Evolutionary conservation across 2,888 invertebrate species (phyloP).

Genomic region (Scaptomyza cyrtandrae): DNA sequence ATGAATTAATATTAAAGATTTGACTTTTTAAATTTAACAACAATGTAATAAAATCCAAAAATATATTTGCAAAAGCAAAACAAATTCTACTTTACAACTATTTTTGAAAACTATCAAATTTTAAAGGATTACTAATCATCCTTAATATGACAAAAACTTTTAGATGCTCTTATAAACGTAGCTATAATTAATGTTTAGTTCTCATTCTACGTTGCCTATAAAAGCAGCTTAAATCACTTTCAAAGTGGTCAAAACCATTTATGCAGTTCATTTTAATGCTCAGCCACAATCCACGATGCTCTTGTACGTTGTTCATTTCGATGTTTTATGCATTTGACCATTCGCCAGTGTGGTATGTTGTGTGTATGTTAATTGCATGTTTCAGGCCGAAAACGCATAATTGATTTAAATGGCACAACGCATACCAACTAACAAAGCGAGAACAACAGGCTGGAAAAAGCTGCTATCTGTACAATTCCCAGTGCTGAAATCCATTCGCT

Average conservation of each 20-base stretch:
- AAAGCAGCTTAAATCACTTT: constrained; percentile 19
- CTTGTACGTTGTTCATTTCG: constrained; percentile 18
- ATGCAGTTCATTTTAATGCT: constrained; percentile 33
- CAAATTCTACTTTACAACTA: too few species aligned
- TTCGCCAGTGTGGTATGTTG: background rate
- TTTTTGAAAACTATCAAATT: too few species aligned
- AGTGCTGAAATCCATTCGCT: constrained; percentile 38
- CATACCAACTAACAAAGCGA: constrained; percentile 17
- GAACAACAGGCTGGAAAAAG: constrained; percentile 21
- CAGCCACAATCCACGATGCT: constrained; percentile 22
- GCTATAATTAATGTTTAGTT: too few species aligned
- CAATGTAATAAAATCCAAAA: too few species aligned
- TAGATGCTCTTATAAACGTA: too few species aligned
- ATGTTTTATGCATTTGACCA: constrained; percentile 33
- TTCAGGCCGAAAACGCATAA: constrained; percentile 56
- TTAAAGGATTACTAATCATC: too few species aligned
- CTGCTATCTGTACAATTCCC: constrained; percentile 38
- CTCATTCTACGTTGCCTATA: too few species aligned
- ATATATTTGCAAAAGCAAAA: too few species aligned
- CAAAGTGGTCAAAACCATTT: constrained; percentile 33
- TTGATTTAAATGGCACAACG: constrained; percentile 66
- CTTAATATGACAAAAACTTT: too few species aligned
- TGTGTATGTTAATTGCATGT: constrained; percentile 39
- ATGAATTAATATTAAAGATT: too few species aligned
- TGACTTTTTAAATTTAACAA: too few species aligned